Conservation (phyloP, 2,888 invertebrate species). For the Eristalis arbustorum region DNA sequence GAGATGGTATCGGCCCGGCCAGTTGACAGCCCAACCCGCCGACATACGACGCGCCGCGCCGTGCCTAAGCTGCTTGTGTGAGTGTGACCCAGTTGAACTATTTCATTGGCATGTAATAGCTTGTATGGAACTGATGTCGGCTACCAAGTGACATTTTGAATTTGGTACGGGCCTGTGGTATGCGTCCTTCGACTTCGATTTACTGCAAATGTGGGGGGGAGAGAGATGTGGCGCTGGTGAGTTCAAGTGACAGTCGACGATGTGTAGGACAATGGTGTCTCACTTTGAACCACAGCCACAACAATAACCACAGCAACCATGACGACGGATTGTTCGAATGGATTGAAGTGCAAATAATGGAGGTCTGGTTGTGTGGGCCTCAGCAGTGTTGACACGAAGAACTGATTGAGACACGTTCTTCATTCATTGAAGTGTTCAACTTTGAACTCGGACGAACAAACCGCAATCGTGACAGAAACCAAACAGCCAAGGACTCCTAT, state of each 20-base stretch:
- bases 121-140: neutral
- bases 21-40: slow-evolving; percentile 57
- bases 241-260: neutral
- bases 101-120: slow-evolving; percentile 9
- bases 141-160: neutral
- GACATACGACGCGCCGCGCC: slow-evolving; percentile 6
- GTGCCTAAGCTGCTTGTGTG: neutral
- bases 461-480: neutral
- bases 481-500: neutral
- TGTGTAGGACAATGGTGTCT: slow-evolving; percentile 17
- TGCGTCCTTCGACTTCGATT: neutral
- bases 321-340: neutral
- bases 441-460: neutral
- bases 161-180: neutral
- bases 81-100: slow-evolving; percentile 57
- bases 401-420: slow-evolving; percentile 17
- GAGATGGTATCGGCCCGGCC: slow-evolving; percentile 46
- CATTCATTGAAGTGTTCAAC: neutral
- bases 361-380: slow-evolving; percentile 1
- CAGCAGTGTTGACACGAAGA: slow-evolving; percentile 7
- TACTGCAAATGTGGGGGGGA: too few species aligned
- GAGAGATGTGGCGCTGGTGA: neutral
- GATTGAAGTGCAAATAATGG: slow-evolving; percentile 18
- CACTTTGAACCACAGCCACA: neutral
- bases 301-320: neutral